Percentiles rank a stretch among this genome's conserved stretches.
Conservation (phyloP, 2,113 vertebrate species). For the Hippocampus comes region DNA sequence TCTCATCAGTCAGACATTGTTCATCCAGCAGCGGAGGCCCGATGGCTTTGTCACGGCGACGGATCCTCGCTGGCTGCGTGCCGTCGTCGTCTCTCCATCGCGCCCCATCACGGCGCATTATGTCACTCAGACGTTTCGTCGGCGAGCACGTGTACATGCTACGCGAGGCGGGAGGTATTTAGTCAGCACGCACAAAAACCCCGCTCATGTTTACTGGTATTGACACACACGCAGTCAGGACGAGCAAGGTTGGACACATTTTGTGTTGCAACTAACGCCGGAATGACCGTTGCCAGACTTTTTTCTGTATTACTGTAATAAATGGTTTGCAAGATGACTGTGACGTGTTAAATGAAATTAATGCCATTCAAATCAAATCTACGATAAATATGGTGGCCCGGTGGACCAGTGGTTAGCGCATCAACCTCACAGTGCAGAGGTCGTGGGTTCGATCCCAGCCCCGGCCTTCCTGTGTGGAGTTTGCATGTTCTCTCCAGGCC, state of each 20-base stretch:
- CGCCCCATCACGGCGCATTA: no score
- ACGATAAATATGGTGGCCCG: no score
- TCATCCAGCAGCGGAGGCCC: slow-evolving; percentile 58
- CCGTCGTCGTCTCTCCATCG: no score
- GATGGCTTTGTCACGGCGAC: slow-evolving; percentile 61
- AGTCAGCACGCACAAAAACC: background rate
- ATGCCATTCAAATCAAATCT: no score
- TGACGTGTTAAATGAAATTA: no score
- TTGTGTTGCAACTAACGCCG: background rate
- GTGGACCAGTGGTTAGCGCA: no score
- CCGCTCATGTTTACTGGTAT: background rate
- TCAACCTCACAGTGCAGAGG: no score
- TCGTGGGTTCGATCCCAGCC: no score
- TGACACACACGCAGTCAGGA: background rate
- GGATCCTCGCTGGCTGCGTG: slow-evolving; percentile 47
- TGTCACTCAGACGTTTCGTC: slow-evolving; percentile 25
- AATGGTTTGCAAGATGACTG: no score
- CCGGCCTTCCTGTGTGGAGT: no score
- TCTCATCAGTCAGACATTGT: slow-evolving; percentile 70
- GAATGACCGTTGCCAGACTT: background rate
- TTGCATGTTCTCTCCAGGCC: no score
- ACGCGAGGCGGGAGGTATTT: slow-evolving; percentile 18
- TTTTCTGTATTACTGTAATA: no score
- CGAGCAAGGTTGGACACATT: background rate
- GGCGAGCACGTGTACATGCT: slow-evolving; percentile 1